Conservation (phyloP, 2,888 invertebrate genomes). For the Candidula unifasciata region DNA sequence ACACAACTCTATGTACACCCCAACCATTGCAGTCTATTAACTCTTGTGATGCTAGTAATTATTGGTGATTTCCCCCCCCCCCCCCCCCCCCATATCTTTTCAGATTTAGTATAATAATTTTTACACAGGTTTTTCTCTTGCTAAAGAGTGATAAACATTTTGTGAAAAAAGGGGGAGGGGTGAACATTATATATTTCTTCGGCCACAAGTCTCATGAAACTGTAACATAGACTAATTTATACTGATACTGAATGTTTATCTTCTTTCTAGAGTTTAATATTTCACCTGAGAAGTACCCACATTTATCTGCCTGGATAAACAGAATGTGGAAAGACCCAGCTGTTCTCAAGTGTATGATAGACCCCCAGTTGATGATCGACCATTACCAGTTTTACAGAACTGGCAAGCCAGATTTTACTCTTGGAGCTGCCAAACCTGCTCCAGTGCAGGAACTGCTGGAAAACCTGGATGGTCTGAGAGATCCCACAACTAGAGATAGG, state of each 20-base stretch:
- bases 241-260: slow-evolving; percentile 20
- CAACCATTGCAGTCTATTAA: too few relatives aligned
- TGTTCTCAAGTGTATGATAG: slow-evolving; percentile 53
- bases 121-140: too few relatives aligned
- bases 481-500: slow-evolving; percentile 53
- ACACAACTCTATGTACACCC: too few relatives aligned
- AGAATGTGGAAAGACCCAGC: slow-evolving; percentile 56
- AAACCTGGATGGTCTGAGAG: slow-evolving; percentile 56
- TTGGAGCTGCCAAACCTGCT: slow-evolving; percentile 47
- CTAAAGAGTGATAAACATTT: too few relatives aligned
- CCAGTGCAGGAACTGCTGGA: slow-evolving; percentile 52
- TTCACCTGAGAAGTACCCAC: slow-evolving; percentile 44
- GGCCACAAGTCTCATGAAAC: background rate
- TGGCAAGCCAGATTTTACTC: slow-evolving; percentile 57
- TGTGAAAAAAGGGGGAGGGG: background rate
- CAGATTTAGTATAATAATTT: too few relatives aligned
- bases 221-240: background rate
- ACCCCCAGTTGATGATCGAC: slow-evolving; percentile 45
- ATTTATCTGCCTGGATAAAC: slow-evolving; percentile 52
- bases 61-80: too few relatives aligned
- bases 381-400: slow-evolving; percentile 56
- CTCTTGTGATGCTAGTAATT: too few relatives aligned
- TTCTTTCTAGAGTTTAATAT: slow-evolving; percentile 51
- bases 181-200: background rate
- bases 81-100: too few relatives aligned